phyloP scores from a whole-genome alignment of 2,113 vertebrate species.

The Esox niger region DNA sequence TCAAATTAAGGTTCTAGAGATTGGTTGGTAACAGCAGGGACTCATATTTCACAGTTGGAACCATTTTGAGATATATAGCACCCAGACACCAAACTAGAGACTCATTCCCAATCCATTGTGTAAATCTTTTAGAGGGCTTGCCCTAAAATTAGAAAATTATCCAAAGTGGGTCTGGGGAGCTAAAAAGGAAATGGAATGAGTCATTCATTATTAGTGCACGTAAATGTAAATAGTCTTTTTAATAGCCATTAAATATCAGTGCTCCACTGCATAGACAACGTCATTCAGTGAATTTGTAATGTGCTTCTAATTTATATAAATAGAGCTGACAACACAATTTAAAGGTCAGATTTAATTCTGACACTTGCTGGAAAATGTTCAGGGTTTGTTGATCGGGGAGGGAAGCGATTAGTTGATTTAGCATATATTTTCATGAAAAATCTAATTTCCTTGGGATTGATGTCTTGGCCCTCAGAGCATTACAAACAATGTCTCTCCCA shows the following conservation, averaged over 20 bases:
- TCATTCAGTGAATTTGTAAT: neutral
- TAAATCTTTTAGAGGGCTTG: neutral
- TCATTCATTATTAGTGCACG: neutral
- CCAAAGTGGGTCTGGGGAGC: neutral
- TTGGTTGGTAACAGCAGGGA: neutral
- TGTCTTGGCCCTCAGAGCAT: neutral
- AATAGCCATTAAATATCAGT: neutral
- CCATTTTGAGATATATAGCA: no score
- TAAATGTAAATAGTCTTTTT: neutral
- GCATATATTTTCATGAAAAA: neutral
- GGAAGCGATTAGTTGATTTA: neutral
- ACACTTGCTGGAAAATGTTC: neutral
- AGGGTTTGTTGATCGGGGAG: neutral
- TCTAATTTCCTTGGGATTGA: neutral
- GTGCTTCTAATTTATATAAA: conserved; percentile 1
- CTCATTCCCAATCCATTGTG: no score
- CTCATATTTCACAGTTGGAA: no score
- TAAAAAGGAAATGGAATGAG: neutral
- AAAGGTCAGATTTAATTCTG: conserved; percentile 2
- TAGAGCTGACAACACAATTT: neutral
- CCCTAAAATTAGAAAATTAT: neutral
- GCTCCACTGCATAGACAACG: conserved; percentile 8
- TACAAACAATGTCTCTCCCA: neutral
- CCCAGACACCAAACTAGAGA: no score
- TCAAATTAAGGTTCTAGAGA: no score